These are phyloP conservation scores for Phalacrocorax aristotelis DNA, from an alignment of 2,113 vertebrate genomes.

Conservation along the genomic window DNA sequence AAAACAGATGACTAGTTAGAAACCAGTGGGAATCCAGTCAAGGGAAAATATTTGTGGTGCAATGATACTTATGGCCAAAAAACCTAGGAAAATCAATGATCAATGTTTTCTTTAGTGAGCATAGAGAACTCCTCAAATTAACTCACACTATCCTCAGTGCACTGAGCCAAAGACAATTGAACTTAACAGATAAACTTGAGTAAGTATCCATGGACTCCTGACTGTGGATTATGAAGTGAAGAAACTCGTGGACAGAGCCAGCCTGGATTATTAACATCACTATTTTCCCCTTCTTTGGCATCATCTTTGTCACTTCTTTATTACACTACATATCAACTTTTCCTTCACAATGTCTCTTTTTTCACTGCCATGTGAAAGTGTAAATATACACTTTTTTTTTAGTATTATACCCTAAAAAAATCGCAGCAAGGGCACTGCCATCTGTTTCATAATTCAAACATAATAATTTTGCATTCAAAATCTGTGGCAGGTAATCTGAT, in stretches of 20 bases:
- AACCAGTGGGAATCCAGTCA: conserved; percentile 27
- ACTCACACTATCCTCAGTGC: background rate
- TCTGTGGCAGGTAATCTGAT: background rate
- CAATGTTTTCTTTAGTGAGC: conserved; percentile 13
- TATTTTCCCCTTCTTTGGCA: background rate
- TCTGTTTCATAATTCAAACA: background rate
- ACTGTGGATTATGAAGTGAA: background rate
- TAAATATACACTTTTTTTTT: background rate
- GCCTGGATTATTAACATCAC: background rate
- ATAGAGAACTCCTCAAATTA: background rate
- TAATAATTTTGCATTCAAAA: background rate
- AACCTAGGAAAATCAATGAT: conserved; percentile 27
- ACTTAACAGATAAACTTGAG: background rate
- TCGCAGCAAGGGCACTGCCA: background rate
- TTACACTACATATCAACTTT: background rate
- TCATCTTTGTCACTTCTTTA: background rate
- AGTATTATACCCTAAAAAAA: background rate
- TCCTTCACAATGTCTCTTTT: background rate
- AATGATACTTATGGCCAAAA: background rate
- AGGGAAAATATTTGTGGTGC: conserved; percentile 40
- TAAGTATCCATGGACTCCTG: background rate
- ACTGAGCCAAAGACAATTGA: background rate
- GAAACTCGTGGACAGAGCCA: background rate
- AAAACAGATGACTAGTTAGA: conserved; percentile 42
- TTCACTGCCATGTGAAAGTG: background rate